Evolutionary conservation across 2,888 invertebrate genomes (phyloP).

Genomic region (Bimastos eiseni): DNA sequence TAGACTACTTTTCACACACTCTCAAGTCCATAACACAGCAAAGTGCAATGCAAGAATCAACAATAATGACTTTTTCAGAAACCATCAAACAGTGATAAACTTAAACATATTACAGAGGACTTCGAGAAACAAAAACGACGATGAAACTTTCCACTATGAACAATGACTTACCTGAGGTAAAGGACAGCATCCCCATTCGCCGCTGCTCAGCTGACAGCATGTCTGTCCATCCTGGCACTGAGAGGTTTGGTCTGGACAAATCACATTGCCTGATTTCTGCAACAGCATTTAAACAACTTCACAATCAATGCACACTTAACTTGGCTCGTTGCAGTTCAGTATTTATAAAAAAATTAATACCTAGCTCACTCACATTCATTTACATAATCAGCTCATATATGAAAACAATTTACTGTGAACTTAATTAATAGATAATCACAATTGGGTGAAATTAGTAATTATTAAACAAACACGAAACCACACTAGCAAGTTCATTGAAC

Average conservation of each 20-base stretch:
- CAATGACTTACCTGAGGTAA: slow-evolving; percentile 42
- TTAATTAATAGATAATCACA: too few species aligned
- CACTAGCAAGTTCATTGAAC: too few species aligned
- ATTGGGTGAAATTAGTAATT: too few species aligned
- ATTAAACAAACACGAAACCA: too few species aligned
- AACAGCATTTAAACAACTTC: background rate
- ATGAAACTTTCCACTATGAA: background rate
- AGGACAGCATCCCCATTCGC: slow-evolving; percentile 52
- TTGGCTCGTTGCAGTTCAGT: background rate
- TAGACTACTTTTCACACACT: too few species aligned
- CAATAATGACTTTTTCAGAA: too few species aligned
- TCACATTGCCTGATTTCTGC: background rate
- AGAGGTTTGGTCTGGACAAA: slow-evolving; percentile 36
- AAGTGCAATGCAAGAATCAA: too few species aligned
- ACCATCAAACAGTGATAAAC: too few species aligned
- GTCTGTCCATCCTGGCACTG: slow-evolving; percentile 41
- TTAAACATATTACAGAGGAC: too few species aligned
- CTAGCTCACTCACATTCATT: background rate
- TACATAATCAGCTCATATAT: too few species aligned
- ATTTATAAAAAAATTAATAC: background rate
- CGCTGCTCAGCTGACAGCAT: slow-evolving; percentile 45
- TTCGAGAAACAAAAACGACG: background rate
- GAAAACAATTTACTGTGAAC: too few species aligned
- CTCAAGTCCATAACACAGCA: too few species aligned
- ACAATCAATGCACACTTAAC: background rate